Evolutionary conservation across 1,140 invertebrate species (phyloP), one percentile per base, ranked within the genome.

Genomic region (Pentalonia nigronervosa): DNA sequence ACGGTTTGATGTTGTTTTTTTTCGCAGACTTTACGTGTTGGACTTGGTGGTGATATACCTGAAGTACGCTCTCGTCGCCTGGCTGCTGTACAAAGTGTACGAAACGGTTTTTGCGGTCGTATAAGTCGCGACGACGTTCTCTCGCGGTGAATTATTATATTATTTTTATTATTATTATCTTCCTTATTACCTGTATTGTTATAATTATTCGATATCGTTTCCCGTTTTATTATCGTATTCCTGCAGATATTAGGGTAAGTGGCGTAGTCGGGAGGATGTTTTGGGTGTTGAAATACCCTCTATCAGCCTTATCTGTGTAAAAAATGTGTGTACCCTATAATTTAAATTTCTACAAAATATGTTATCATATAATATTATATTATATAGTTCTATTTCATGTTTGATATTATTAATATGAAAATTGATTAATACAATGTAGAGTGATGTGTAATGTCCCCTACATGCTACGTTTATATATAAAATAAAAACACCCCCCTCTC

Each of bases 11-110:
- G 3, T 30, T 25, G 17, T 86, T 53, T 53, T 53, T 84, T 94
- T 94, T 95, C 95, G 23, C 95, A 97, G 96, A n/a, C 96, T 97
- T 96, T 97, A 96, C 94, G 96, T 95, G 95, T 95, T 96, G 34
- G 96, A 96, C 67, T 94, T 95, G 7, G 53, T 96, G 0, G 95
- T 95, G 11, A 96, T 95, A 90, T 94, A 95, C 21, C 53, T 95
- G 7, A 95, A 96, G 93, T 95, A 94, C 90, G 34, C 92, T 6
- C 67, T 94, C 0, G 50, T 94, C 1, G 90, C 87, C 23, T 94
- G 94, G 94, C n/a, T 94, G 14, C 36, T 94, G 25, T 93, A 93
- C 91, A 93, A 93, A 34, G 6, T 93, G 21, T 93, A 86, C 76
- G 14, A 81, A 20, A 8, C 36, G 4, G 0, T 86, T 45, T 50